Evolutionary conservation across 2,113 vertebrate genomes (phyloP), one percentile per base, ranked within the genome.

Genomic region (Brienomyrus brachyistius): DNA sequence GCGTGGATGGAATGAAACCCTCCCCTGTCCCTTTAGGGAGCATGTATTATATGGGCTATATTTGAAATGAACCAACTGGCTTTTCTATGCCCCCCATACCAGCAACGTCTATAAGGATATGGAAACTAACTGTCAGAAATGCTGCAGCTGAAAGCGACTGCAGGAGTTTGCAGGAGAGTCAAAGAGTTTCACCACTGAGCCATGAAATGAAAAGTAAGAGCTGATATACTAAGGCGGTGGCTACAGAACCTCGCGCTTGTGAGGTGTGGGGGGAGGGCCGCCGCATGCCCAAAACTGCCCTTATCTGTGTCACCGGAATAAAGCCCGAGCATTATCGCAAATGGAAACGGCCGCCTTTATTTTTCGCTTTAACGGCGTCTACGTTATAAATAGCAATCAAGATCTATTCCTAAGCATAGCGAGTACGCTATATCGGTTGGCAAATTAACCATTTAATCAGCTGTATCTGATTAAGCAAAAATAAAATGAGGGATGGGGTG

Each of bases 171-270:
- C 90, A 83, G 80, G 91, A 86, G 93, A 94, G 92, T 90, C 91
- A 83, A 89, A 91, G 92, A 93, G 91, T 94, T 94, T 94, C 92
- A 92, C 66, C 92, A 92, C 70, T 84, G 90, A 95, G 90, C 91
- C 92, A 90, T 93, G 92, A 93, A 95, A 95, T 93, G 92, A 92
- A 91, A 93, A 94, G 92, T 91, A 94, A 52, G 89, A 94, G 93
- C 90, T 91, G 92, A 91, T 89, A 91, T 70, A 62, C 50, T 86
- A 90, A 86, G 91, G 89, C 88, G 43, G 87, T 43, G 80, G 23
- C 92, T 86, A 87, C 90, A 77, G 62, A 87, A 82, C 91, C 89
- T 0, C 52, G 87, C 87, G 93, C 54, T 90, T 91, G 91, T 92
- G 90, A 91, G 93, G 93, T 0, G n/a, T 54, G n/a, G 84, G 86